Base-by-base conservation (phyloP, 2,888 invertebrate species). In the Ectropis crepuscularia region DNA sequence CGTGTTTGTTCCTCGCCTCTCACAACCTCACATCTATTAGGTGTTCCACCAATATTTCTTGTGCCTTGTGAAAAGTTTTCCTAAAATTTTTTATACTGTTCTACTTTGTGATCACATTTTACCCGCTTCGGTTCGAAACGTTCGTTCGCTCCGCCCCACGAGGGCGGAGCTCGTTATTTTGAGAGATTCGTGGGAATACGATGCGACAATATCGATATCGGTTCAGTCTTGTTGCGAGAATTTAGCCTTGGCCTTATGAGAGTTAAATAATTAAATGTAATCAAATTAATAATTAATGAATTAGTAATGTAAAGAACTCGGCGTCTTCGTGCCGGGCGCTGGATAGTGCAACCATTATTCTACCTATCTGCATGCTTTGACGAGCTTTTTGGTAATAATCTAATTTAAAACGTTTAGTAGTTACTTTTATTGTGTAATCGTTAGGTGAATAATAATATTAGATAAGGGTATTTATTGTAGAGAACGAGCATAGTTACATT, bases 231-330 rank as follows among this genome's bases (percentile, higher is more conserved):
- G 89, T 90, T 91, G 92, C 91, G 92, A 91, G 92, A 92, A 92
- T 92, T 92, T 92, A 92, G 92, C 90, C 92, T 92, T 92, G 92
- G 92, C 92, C 92, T 92, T 92, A 92, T 93, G 91, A 93, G 86
- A 92, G 88, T 91, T 87, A 87, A 89, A 88, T 87, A 87, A 88
- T 83, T 88, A 87, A 89, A 88, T 91, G 84, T 92, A 92, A 91
- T 90, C 89, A 88, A 86, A 88, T 86, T 87, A 86, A 85, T 86
- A 77, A 81, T 78, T 74, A 81, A 78, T 75, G 72, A 81, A 85
- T 28, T 87, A 87, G 80, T 88, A 85, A 82, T 81, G 28, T 75
- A 16, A 86, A 83, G 79, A 78, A 82, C 77, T 79, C 79, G 88
- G 90, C 84, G 79, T 82, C 74, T 77, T 86, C 82, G 82, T 87